Base-by-base conservation (phyloP, 2,113 vertebrate genomes). In the Micronycteris hirsuta region DNA sequence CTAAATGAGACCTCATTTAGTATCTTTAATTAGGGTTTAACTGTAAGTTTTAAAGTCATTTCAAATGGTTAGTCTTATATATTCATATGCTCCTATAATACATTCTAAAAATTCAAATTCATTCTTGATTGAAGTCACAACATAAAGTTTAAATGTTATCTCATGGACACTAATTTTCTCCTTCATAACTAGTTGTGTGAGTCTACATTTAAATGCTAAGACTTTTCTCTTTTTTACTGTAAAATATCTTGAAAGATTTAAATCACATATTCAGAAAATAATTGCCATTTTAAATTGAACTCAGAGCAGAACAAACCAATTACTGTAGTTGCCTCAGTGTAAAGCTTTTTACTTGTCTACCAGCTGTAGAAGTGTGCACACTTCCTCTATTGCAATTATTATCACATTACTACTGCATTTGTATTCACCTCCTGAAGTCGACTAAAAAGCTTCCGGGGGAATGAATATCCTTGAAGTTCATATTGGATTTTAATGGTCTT, bases 281-380 rank as follows among this genome's bases (percentile, higher is more conserved):
- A 92, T 97, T 96, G 80, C 56, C 97, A 31, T 96, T 98, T 97
- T 96, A 97, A 96, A 68, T 43, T 97, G 92, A 97, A 97, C 91
- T 78, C 38, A 61, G 89, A 94, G 83, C 33, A 97, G 97, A 97
- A 97, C 92, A 97, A 96, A 96, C 91, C 93, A 96, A 95, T 97
- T 91, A 38, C 63, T 97, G 38, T 85, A 88, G 20, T 49, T 93
- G 97, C 71, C 96, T 94, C 86, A 45, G 11, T 96, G 41, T 70
- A 83, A 65, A 43, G 63, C 86, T 54, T 92, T 92, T 87, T 68
- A 5, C 4, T 90, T 15, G 80, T 76, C 67, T 77, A 24, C 63
- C 31, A 65, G 90, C 91, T 97, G 58, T 86, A 2, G 41, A 85
- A 41, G 33, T 28, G 22, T 38, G 17, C 11, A 47, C 67, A 63